Base-by-base conservation (phyloP, 2,113 vertebrate genomes). In the Tyrannus savana region DNA sequence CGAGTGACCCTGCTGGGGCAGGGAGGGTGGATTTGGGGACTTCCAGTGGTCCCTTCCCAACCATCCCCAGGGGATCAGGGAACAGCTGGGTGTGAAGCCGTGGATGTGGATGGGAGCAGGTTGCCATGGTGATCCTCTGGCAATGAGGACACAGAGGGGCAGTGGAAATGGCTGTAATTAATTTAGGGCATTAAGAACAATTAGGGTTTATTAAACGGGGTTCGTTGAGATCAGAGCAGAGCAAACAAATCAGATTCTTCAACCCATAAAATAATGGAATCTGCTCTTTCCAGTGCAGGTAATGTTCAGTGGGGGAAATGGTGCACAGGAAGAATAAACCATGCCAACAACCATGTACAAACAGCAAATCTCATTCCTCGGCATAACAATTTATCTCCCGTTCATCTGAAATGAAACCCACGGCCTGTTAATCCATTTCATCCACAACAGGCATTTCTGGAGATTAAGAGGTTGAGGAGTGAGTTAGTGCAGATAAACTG, bases 141-240 rank as follows among this genome's bases (percentile, higher is more conserved):
- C 18, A 14, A 89, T 55, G 81, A 24, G 91, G 82, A 89, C 28
- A 18, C 49, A 44, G 94, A 93, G 58, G 95, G 96, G 85, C 94
- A 84, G 86, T 30, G 41, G 73, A 95, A 96, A 87, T 12, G 21
- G 74, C 86, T 91, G 84, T 95, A 96, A 95, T 96, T 97, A 96
- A 97, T 97, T 97, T 71, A 96, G 84, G 93, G 94, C 94, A 93
- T 96, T 97, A 97, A 92, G 96, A 96, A 96, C 88, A 96, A 98
- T 97, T 97, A 97, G 94, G 31, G 2, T 84, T 91, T 87, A 96
- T 97, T 97, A 97, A 94, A 87, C 4, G 9, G 89, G 94, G 90
- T 78, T 96, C 72, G 83, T 49, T 94, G 84, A 46, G 96, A 94
- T 58, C 64, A 85, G 83, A 33, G 16, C 92, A 79, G 84, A 94